A percentile compares a stretch with the other conserved stretches of the same genome.
Conservation (phyloP, 2,797 vertebrate genomes). For the Catharus ustulatus region DNA sequence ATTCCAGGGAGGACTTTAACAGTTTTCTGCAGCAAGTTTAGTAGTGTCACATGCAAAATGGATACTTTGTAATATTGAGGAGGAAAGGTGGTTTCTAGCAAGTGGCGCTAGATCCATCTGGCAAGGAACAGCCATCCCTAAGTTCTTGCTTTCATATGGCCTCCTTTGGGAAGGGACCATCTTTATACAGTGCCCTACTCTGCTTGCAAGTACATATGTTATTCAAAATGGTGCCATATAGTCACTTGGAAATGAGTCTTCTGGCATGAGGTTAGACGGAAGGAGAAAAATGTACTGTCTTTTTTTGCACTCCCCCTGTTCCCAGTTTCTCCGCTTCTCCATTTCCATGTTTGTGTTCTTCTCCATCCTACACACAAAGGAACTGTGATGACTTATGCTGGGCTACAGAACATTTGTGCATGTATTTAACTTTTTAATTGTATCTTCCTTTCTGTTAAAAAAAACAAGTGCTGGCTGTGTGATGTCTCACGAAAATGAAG, state of each 20-base stretch:
- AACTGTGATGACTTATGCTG: not conserved
- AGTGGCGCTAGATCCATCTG: not conserved
- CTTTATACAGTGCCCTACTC: not conserved
- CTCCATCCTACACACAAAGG: not conserved
- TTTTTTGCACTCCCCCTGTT: not conserved
- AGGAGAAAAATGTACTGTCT: not conserved
- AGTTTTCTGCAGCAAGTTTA: not conserved
- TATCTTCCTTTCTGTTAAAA: not conserved
- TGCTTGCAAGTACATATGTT: not conserved
- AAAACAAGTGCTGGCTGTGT: rapidly evolving
- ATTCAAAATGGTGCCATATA: not conserved
- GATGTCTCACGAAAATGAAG: not conserved
- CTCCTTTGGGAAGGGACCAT: not conserved
- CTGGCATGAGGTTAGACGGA: rapidly evolving
- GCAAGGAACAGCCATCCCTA: rapidly evolving
- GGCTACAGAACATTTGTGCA: not conserved
- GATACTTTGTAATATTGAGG: not conserved
- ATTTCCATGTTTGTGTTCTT: not conserved
- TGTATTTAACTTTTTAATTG: not conserved
- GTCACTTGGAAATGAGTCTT: not conserved
- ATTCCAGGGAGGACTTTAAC: not conserved
- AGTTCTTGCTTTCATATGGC: not conserved
- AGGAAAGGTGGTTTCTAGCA: not conserved
- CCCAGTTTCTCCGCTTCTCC: rapidly evolving
- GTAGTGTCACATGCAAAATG: not conserved